These are phyloP conservation scores for Drosophila nebulosa DNA, from an alignment of 1,140 invertebrate genomes.

Conservation along the genomic window DNA sequence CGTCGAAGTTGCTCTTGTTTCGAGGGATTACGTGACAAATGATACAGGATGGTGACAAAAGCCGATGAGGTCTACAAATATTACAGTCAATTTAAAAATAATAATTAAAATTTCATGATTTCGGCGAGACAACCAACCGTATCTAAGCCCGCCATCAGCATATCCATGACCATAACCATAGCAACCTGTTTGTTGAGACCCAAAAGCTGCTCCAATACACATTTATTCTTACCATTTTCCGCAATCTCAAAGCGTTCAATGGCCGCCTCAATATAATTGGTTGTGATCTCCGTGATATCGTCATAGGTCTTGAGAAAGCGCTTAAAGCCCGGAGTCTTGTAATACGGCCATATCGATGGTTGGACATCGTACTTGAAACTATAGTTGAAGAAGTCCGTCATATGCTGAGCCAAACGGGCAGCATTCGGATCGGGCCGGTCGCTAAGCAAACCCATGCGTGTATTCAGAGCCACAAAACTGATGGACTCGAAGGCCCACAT, in stretches of 20 bases:
- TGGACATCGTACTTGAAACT: conserved; percentile 84
- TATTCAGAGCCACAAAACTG: conserved; percentile 84
- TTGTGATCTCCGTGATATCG: conserved; percentile 66
- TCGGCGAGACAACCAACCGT: conserved; percentile 82
- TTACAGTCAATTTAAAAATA: background rate
- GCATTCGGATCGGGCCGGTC: conserved; percentile 82
- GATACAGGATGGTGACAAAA: conserved; percentile 57
- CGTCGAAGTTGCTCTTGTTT: conserved; percentile 82
- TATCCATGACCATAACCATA: conserved; percentile 86
- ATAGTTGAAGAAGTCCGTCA: conserved; percentile 82
- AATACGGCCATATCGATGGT: conserved; percentile 85
- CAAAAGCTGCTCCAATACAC: conserved; percentile 84
- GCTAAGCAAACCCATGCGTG: conserved; percentile 68
- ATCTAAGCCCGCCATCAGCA: conserved; percentile 89
- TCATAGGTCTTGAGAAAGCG: conserved; percentile 82
- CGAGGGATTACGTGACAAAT: conserved; percentile 81
- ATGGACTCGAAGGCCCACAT: conserved; percentile 88
- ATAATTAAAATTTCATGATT: background rate
- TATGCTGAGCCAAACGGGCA: conserved; percentile 82
- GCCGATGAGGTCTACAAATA: conserved; percentile 54
- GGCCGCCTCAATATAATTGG: conserved; percentile 57
- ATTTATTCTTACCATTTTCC: conserved; percentile 82
- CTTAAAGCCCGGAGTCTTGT: conserved; percentile 83
- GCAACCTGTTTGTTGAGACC: conserved; percentile 84
- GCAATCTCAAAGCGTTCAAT: conserved; percentile 81